Conservation (phyloP, 2,888 invertebrate genomes). For the Balanococcus diminutus region DNA sequence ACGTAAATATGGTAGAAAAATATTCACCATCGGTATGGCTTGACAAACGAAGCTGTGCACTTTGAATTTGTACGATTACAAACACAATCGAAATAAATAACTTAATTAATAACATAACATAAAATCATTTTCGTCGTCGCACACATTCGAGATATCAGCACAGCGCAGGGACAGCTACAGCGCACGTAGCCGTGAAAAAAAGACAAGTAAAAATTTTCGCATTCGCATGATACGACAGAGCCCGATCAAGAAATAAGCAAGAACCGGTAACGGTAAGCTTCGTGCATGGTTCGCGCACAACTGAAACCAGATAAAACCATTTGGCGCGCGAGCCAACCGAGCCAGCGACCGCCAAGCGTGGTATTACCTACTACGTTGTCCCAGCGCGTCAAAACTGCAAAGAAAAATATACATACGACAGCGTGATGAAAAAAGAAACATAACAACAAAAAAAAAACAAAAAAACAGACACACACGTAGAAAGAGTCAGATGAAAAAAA, state of each 20-base stretch:
- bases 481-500: neutral
- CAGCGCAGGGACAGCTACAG: neutral
- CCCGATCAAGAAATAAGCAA: slow-evolving; percentile 25
- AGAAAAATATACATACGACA: slow-evolving; percentile 28
- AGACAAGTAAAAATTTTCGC: neutral
- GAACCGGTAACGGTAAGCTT: slow-evolving; percentile 53
- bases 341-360: slow-evolving; percentile 8
- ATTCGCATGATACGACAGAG: neutral
- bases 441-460: neutral
- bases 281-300: slow-evolving; percentile 51
- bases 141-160: neutral
- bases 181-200: neutral
- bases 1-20: slow-evolving; percentile 32
- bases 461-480: neutral
- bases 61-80: slow-evolving; percentile 13
- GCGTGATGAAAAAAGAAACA: neutral
- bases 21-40: slow-evolving; percentile 37
- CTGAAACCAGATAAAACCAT: slow-evolving; percentile 51
- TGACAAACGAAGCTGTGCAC: slow-evolving; percentile 7
- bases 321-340: slow-evolving; percentile 4
- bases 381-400: slow-evolving; percentile 29
- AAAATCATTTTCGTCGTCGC: slow-evolving; percentile 56
- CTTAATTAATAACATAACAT: slow-evolving; percentile 57
- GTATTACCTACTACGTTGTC: neutral
- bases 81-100: slow-evolving; percentile 35